Conservation (phyloP, 1,140 invertebrate species). For the Tetramorium alpestre region DNA sequence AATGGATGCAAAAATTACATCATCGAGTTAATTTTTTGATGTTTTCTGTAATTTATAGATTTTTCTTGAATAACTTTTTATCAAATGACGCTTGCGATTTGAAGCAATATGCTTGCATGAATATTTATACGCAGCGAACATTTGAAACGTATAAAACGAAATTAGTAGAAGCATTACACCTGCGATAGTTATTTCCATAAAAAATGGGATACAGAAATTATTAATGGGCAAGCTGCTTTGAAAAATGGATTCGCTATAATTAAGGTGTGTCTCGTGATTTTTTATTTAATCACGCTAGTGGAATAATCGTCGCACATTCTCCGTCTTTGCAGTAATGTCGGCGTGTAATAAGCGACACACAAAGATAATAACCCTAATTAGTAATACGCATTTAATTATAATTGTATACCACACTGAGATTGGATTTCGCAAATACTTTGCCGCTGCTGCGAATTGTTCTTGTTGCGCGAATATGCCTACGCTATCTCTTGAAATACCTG, state of each 20-base stretch:
- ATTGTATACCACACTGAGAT: neutral
- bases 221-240: neutral
- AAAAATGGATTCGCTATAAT: constrained; percentile 7
- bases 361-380: constrained; percentile 34
- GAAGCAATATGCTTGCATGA: neutral
- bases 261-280: neutral
- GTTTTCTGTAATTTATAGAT: neutral
- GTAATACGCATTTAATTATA: constrained; percentile 23
- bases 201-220: constrained; percentile 12
- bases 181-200: neutral
- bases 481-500: constrained; percentile 10
- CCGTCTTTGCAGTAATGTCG: neutral
- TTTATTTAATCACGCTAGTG: constrained; percentile 9
- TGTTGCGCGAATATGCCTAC: neutral
- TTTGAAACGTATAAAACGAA: neutral
- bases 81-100: neutral
- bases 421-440: neutral
- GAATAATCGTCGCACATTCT: neutral
- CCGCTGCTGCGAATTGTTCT: neutral
- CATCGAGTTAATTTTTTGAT: neutral
- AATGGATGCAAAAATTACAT: neutral
- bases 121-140: neutral
- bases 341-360: constrained; percentile 12
- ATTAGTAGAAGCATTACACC: neutral
- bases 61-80: constrained; percentile 5